A percentile compares a stretch with the other conserved stretches of the same genome.
Evolutionary conservation across 2,888 invertebrate genomes (phyloP).

Genomic region (Drosophila vallismaia): DNA sequence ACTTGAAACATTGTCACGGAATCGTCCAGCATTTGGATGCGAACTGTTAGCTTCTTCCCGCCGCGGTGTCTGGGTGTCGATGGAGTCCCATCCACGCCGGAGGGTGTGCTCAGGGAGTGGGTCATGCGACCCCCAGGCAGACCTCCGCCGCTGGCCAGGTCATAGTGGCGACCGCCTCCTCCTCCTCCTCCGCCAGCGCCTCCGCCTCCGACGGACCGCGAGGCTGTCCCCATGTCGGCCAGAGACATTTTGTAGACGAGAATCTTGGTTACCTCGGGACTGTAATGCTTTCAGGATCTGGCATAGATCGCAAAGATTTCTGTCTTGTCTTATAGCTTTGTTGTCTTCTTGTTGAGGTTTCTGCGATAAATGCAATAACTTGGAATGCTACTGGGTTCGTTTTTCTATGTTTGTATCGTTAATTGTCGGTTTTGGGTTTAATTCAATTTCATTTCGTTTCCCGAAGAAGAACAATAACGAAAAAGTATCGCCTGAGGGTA

Average conservation of each 20-base stretch:
- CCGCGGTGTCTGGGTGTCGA: slow-evolving; percentile 92
- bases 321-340: slow-evolving; percentile 11
- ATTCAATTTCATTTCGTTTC: slow-evolving; percentile 44
- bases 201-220: slow-evolving; percentile 66
- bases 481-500: slow-evolving; percentile 37
- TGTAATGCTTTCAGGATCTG: slow-evolving; percentile 29
- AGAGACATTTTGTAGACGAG: slow-evolving; percentile 82
- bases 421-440: slow-evolving; percentile 33
- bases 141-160: slow-evolving; percentile 52
- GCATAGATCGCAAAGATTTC: slow-evolving; percentile 32
- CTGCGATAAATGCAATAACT: slow-evolving; percentile 55
- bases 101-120: slow-evolving; percentile 93
- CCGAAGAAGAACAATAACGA: slow-evolving; percentile 46
- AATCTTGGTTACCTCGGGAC: slow-evolving; percentile 66
- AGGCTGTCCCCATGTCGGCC: slow-evolving; percentile 82
- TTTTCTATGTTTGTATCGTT: slow-evolving; percentile 25
- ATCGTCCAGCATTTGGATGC: slow-evolving; percentile 95
- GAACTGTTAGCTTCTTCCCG: slow-evolving; percentile 94
- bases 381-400: slow-evolving; percentile 68
- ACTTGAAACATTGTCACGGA: slow-evolving; percentile 95
- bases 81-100: slow-evolving; percentile 89
- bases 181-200: slow-evolving; percentile 63
- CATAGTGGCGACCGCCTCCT: slow-evolving; percentile 58
- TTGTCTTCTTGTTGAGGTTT: slow-evolving; percentile 16
- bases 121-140: slow-evolving; percentile 88